Conservation (phyloP, 2,113 vertebrate genomes). For the Bufo gargarizans region DNA sequence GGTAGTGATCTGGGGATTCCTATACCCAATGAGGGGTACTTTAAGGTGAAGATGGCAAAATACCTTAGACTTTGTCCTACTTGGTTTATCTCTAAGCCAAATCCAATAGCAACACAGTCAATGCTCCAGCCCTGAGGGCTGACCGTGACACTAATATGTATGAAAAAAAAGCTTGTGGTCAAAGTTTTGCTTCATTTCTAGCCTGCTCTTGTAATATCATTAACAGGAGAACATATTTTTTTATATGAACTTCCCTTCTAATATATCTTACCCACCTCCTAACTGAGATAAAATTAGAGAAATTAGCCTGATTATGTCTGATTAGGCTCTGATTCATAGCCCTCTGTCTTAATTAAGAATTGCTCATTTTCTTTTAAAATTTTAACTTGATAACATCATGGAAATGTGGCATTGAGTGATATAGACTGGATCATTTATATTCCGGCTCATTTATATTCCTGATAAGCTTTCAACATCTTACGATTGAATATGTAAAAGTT, state of each 20-base stretch:
- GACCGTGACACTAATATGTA: background rate
- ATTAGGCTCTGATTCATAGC: conserved; percentile 53
- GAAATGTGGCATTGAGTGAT: conserved; percentile 44
- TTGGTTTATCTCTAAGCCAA: background rate
- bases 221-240: background rate
- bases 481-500: conserved; percentile 43
- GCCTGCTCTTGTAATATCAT: background rate
- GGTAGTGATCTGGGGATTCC: too few relatives aligned
- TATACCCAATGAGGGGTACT: background rate
- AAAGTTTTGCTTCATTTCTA: background rate
- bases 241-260: background rate
- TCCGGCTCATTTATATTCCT: conserved; percentile 36
- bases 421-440: conserved; percentile 48
- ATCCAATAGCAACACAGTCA: background rate
- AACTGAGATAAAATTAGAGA: conserved; percentile 52
- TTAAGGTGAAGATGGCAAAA: background rate
- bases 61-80: too few relatives aligned
- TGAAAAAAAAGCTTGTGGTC: background rate
- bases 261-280: conserved; percentile 41
- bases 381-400: conserved; percentile 41
- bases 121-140: background rate
- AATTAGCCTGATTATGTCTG: conserved; percentile 57
- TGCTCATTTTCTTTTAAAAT: conserved; percentile 53
- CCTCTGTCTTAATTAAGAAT: conserved; percentile 49
- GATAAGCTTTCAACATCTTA: conserved; percentile 32